These are phyloP conservation scores for Columbina picui DNA, from an alignment of 2,113 vertebrate species.

Conservation along the genomic window DNA sequence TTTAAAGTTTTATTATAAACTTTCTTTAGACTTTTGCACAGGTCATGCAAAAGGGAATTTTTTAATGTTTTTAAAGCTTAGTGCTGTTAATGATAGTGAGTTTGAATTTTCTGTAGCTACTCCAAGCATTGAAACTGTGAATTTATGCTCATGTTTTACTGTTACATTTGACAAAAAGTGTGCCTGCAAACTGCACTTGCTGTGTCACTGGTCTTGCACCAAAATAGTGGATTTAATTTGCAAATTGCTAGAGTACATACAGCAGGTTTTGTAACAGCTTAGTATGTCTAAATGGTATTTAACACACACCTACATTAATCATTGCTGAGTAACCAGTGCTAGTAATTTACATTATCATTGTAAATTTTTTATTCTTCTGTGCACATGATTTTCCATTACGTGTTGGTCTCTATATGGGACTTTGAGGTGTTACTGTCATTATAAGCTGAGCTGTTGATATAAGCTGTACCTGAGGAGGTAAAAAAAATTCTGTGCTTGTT, in stretches of 20 bases:
- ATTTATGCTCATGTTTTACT: background rate
- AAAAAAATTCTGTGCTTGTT: background rate
- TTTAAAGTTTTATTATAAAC: background rate
- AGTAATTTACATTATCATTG: background rate
- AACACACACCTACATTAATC: background rate
- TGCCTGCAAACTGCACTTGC: background rate
- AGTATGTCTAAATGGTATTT: background rate
- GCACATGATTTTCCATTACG: background rate
- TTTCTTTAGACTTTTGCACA: background rate
- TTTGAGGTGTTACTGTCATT: background rate
- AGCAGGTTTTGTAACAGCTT: background rate
- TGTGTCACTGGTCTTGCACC: background rate
- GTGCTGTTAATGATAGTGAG: background rate
- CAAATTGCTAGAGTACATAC: background rate
- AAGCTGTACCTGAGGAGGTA: background rate
- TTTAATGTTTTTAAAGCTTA: background rate
- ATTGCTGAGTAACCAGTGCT: background rate
- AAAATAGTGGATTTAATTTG: background rate
- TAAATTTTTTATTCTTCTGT: background rate
- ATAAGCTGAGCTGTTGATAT: background rate
- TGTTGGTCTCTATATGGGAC: fast-evolving
- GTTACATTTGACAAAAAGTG: background rate
- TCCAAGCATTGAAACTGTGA: background rate
- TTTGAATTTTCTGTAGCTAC: background rate
- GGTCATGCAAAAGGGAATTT: background rate